Evolutionary conservation across 2,888 invertebrate species (phyloP).

Genomic region (Lithophane semibrunnea): DNA sequence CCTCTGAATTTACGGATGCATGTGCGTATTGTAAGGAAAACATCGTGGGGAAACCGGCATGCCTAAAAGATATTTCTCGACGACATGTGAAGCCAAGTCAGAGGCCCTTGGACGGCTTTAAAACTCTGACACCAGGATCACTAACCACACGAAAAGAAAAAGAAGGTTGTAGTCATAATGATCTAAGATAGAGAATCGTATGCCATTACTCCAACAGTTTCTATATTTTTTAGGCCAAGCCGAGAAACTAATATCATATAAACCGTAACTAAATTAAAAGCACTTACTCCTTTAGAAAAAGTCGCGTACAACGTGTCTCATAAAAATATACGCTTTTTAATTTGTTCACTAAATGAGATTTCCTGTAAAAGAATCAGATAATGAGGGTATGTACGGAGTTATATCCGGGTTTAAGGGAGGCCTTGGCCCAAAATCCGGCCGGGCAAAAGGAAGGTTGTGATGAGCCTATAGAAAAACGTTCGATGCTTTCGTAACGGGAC

Average conservation of each 20-base stretch:
- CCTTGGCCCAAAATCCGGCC: conserved; percentile 62
- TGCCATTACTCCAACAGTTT: background rate
- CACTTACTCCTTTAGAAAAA: background rate
- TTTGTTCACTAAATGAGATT: conserved; percentile 63
- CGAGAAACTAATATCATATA: background rate
- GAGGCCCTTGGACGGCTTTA: too few relatives aligned
- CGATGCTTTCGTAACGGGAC: conserved; percentile 47
- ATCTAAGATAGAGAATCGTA: background rate
- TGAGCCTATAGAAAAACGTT: conserved; percentile 62
- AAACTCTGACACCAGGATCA: too few relatives aligned
- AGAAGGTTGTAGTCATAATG: background rate
- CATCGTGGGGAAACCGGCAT: too few relatives aligned
- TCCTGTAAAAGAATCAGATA: conserved; percentile 65
- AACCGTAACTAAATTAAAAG: background rate
- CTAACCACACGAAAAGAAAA: too few relatives aligned
- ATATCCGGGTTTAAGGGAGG: conserved; percentile 56
- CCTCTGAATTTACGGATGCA: too few relatives aligned
- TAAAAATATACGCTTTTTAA: conserved; percentile 54
- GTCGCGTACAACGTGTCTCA: conserved; percentile 14
- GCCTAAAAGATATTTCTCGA: too few relatives aligned
- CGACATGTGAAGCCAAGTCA: too few relatives aligned
- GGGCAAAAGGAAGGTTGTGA: conserved; percentile 59
- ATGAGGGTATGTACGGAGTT: conserved; percentile 59
- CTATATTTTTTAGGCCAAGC: background rate
- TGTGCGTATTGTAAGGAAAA: too few relatives aligned